Conservation (phyloP, 2,113 vertebrate species). For the Ctenomys sociabilis region DNA sequence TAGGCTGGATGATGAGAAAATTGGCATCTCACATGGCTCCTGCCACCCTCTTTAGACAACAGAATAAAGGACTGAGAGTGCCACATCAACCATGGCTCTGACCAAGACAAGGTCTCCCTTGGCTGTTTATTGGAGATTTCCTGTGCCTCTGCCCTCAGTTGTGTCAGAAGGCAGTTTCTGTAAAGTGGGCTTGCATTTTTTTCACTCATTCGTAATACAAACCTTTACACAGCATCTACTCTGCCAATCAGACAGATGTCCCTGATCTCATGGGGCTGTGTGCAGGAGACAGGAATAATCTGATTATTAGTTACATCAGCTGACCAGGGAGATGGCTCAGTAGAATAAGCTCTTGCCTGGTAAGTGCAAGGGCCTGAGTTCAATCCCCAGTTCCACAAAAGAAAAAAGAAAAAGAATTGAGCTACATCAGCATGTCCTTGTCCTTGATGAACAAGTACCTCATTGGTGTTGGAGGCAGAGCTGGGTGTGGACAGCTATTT, state of each 20-base stretch:
- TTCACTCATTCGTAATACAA: background rate
- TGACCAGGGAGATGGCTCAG: too few relatives aligned
- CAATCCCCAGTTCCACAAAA: too few relatives aligned
- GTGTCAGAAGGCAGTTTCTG: background rate
- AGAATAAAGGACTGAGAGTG: background rate
- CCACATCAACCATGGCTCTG: background rate
- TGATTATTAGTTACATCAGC: background rate
- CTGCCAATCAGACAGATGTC: background rate
- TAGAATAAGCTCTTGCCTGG: too few relatives aligned
- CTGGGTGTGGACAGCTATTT: background rate
- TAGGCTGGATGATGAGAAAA: background rate
- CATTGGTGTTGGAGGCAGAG: too few relatives aligned
- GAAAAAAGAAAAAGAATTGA: too few relatives aligned
- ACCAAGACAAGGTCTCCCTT: background rate
- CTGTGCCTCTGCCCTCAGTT: background rate
- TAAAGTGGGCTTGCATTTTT: fast-evolving
- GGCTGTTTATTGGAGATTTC: background rate
- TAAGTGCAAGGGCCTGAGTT: too few relatives aligned
- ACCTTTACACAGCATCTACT: fast-evolving
- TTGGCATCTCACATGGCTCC: background rate
- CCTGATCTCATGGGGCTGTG: background rate
- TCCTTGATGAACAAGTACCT: too few relatives aligned
- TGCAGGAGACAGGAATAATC: background rate
- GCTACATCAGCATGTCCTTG: too few relatives aligned
- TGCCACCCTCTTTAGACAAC: background rate